These are phyloP conservation scores for Hormiphora californensis DNA, from an alignment of 37 sponge, comb jelly and placozoan genomes.

Conservation along the genomic window DNA sequence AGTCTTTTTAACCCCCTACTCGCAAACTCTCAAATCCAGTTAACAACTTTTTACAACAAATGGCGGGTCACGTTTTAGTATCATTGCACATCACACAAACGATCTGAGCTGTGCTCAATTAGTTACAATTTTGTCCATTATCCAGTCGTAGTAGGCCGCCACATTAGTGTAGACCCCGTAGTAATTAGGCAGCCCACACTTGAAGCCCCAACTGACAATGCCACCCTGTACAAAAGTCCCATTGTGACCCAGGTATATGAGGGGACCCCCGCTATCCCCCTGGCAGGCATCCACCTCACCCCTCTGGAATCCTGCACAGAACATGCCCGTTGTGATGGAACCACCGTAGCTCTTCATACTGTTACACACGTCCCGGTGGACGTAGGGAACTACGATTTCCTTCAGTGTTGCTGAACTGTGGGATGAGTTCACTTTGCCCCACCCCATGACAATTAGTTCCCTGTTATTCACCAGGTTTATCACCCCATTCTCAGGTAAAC, in stretches of 20 bases:
- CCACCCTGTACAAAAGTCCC: constrained; percentile 45
- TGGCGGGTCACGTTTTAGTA: too few species aligned
- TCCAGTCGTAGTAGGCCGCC: constrained; percentile 6
- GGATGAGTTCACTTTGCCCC: constrained; percentile 1
- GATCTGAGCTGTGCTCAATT: not conserved
- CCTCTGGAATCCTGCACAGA: constrained; percentile 38
- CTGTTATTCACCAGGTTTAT: not conserved
- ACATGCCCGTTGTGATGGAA: constrained; percentile 35
- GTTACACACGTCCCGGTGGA: constrained; percentile 40
- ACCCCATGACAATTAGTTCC: constrained; percentile 8
- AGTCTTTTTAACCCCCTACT: too few species aligned
- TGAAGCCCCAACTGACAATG: constrained; percentile 45
- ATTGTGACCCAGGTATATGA: constrained; percentile 23
- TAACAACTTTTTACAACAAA: too few species aligned
- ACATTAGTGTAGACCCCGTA: constrained; percentile 56
- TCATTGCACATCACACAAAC: not conserved
- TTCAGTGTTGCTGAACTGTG: not conserved
- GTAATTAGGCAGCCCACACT: constrained; percentile 15
- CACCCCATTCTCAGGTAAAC: constrained; percentile 18
- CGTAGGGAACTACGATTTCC: constrained; percentile 20
- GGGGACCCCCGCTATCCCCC: constrained; percentile 56
- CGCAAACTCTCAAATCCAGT: too few species aligned
- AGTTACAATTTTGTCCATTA: not conserved
- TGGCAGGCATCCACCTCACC: constrained; percentile 50
- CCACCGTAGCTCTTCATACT: not conserved